Base-by-base conservation (phyloP, 2,888 invertebrate species). In the Falcaria lacertinaria region DNA sequence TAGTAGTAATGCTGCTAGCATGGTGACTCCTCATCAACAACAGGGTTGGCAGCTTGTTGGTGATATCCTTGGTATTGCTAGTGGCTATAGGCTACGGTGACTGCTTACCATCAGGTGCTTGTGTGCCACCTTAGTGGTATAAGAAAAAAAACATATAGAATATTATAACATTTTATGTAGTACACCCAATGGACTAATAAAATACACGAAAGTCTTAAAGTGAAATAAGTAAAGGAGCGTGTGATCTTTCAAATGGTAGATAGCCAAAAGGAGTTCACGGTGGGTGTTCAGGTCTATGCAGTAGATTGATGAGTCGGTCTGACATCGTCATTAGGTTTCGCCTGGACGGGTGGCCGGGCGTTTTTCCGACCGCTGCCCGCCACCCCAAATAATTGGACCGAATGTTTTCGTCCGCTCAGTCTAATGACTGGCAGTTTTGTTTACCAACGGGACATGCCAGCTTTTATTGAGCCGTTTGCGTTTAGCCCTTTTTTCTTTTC, bases 371-470 rank as follows among this genome's bases (percentile, higher is more conserved):
- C 61, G 32, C 38, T 38, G 38, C 43, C 57, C 45, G 51, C 52
- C 65, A 58, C 63, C 56, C 62, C 61, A 74, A 76, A 85, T 85
- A 86, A 87, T 87, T 87, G 86, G 78, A 76, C 72, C 74, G 74
- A 84, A 84, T 82, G 80, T 82, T 86, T 81, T 82, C 79, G 74
- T 73, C 75, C 77, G 77, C 61, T 65, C 76, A 59, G 70, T 78
- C 76, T 87, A 86, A 87, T 86, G 86, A 86, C 87, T 80, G 80
- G 80, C 83, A 80, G 76, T 84, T 85, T 77, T 85, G 80, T 87
- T 85, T 82, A 78, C 80, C 71, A 71, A 74, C 74, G 79, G 74
- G 80, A 82, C 82, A 76, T 63, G 67, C 72, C 68, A 68, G 65
- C 76, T 77, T 80, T 83, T 82, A 82, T 82, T 79, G 80, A 84